Conservation (phyloP, 2,797 vertebrate species). For the Eurystomus glaucurus region DNA sequence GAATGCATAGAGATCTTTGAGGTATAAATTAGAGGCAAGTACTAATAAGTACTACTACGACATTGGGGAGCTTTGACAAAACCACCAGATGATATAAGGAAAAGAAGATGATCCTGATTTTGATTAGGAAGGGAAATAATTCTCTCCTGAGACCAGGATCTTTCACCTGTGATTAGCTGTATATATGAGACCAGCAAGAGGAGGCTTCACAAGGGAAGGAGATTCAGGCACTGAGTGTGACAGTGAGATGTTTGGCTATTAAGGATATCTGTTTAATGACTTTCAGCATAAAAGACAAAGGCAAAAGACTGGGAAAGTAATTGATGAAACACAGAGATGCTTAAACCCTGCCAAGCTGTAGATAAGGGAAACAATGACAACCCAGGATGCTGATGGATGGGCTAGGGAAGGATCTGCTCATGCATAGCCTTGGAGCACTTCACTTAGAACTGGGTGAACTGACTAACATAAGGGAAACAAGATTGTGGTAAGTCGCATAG, state of each 20-base stretch:
- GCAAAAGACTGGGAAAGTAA: background rate
- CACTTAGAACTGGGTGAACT: background rate
- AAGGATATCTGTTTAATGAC: background rate
- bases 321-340: background rate
- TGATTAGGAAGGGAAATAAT: background rate
- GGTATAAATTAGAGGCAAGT: background rate
- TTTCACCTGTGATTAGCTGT: too few relatives aligned
- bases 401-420: background rate
- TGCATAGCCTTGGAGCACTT: background rate
- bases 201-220: background rate
- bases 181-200: background rate
- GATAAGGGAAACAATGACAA: background rate
- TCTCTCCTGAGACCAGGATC: background rate
- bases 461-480: background rate
- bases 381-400: background rate
- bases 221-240: too few relatives aligned
- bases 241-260: background rate
- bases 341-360: background rate
- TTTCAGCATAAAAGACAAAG: background rate
- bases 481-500: fast-evolving
- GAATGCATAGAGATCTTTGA: background rate
- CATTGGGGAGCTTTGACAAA: background rate
- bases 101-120: background rate
- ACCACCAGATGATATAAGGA: background rate
- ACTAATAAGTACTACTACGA: background rate